Base-by-base conservation (phyloP, 2,113 vertebrate genomes). In the Hypomesus transpacificus region DNA sequence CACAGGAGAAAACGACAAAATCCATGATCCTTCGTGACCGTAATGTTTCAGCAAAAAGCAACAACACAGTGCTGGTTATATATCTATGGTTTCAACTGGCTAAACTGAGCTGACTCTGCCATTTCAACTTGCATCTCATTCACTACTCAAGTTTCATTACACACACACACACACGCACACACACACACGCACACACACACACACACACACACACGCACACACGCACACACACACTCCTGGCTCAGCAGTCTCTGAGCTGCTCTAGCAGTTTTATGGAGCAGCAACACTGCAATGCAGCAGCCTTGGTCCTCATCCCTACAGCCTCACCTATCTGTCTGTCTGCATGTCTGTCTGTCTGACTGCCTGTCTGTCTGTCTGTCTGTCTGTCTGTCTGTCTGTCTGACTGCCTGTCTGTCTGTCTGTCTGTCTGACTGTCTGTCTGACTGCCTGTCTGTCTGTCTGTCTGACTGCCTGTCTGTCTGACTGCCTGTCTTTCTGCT, bases 261-360 rank as follows among this genome's bases (percentile, higher is more conserved):
- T 52, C 65, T 78, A 73, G 69, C 63, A 66, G 61, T 66, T 78
- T 78, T 70, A 70, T 67, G 69, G 75, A 62, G 75, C 61, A 66
- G 68, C 66, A 76, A 69, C 68, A 80, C 84, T 80, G 84, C 84
- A 86, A 79, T 84, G 82, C 80, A 82, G 82, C 70, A 81, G 63
- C 21, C n/a, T 57, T 50, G 75, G 28, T 68, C 61, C 66, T 21
- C 26, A 58, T 39, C 64, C 64, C 34, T 78, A 70, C 64, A 74
- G 54, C 65, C 26, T 28, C 53, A 54, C 4, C 16, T 46, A 11
- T 46, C 39, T 34, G 28, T 24, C 8, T 54, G 39, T 28, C 67
- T 58, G 16, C 20, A 7, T 28, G 16, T n/a, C 17, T 13, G 16
- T 54, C 66, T 53, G 13, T 34, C n/a, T n/a, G n/a, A n/a, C n/a